Evolutionary conservation across 2,113 vertebrate species (phyloP), one percentile per base, ranked within the genome.

Genomic region (Oreotrochilus melanogaster): DNA sequence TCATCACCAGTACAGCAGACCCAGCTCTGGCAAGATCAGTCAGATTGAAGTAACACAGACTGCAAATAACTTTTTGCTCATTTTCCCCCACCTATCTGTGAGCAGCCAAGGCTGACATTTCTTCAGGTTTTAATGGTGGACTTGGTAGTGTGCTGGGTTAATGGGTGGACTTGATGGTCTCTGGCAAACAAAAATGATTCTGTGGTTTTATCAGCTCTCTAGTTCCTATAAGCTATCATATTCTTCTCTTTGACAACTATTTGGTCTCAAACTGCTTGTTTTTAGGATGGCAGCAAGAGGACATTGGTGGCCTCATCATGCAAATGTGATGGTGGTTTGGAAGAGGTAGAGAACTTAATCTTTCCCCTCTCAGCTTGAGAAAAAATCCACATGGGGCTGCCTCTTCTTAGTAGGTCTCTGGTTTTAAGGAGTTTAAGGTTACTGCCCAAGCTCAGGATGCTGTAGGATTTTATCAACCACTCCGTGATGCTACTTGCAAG

Each of bases 61-160:
- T 18, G 11, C 19, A 78, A 43, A n/a, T 28, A 83, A 42, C 50
- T 60, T 76, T 76, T 85, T 95, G 37, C 60, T 79, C 56, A 89
- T 2, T 78, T 83, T 33, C 50, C 33, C 16, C 39, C 35, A 30
- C 47, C 43, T 67, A 43, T 80, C 45, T 51, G 64, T 83, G 82
- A 94, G 66, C 66, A 85, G 93, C 78, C 57, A 83, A 82, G 47
- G 54, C 21, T 97, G 94, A 90, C 45, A 42, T 93, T 92, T 87
- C 78, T 31, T 47, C 21, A 47, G 45, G 45, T 18, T 47, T 47
- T 47, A 19, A 19, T 47, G 45, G 45, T 47, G 45, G 45, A 47
- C 45, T 47, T 47, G 45, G 9, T 21, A 21, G 18, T 47, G 45
- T 47, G 45, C 19, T 47, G 45, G 45, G 45, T 47, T 47, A 22